These are phyloP conservation scores for Chroicocephalus ridibundus DNA, from an alignment of 2,113 vertebrate genomes.

Conservation along the genomic window DNA sequence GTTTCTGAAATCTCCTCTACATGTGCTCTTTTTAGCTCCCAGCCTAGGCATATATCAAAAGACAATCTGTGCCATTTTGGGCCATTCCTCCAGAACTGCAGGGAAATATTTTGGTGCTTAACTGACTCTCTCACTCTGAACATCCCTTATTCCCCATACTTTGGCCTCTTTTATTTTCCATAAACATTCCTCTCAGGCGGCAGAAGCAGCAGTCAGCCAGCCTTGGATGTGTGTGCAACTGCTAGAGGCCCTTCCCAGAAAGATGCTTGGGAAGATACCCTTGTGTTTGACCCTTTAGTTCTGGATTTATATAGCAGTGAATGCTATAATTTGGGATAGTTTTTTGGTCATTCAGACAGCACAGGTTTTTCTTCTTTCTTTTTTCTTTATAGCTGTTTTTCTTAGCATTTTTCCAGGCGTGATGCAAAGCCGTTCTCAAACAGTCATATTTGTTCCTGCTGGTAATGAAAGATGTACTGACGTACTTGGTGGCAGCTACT, in stretches of 20 bases:
- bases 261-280: not conserved
- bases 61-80: not conserved
- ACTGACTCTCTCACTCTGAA: not conserved
- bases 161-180: not conserved
- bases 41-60: not conserved
- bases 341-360: not conserved
- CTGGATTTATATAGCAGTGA: not conserved
- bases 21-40: not conserved
- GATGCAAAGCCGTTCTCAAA: not conserved
- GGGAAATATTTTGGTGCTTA: not conserved
- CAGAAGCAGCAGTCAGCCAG: not conserved
- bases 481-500: not conserved
- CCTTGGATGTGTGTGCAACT: not conserved
- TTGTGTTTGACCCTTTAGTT: not conserved
- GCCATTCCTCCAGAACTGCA: not conserved
- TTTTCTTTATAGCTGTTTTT: not conserved
- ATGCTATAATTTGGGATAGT: not conserved
- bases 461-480: not conserved
- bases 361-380: not conserved
- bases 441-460: not conserved
- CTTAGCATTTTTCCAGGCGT: not conserved
- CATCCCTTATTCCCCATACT: not conserved
- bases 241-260: not conserved
- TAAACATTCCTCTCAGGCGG: not conserved
- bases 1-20: not conserved